These are phyloP conservation scores for Oncorhynchus masou DNA, from an alignment of 2,113 vertebrate species.

Conservation along the genomic window DNA sequence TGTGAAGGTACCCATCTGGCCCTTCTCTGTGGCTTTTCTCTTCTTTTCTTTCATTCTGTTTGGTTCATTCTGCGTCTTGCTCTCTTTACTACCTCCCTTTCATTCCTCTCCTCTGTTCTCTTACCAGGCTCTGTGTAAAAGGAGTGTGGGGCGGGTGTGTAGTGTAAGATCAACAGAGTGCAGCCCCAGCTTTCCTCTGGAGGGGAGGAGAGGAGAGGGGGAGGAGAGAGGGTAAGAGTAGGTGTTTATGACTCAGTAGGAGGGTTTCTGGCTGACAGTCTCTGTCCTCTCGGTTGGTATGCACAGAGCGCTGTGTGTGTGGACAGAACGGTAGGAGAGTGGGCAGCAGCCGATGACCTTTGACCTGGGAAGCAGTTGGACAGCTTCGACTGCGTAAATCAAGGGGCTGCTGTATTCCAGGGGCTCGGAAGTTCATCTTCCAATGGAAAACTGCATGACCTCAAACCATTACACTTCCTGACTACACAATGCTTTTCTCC, in stretches of 20 bases:
- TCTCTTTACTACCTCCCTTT: constrained; percentile 65
- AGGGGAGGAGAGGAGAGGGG: no score
- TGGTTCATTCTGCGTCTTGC: constrained; percentile 35
- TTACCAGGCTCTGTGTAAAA: constrained; percentile 53
- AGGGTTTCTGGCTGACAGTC: constrained; percentile 58
- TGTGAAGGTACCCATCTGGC: constrained; percentile 99
- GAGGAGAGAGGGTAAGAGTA: constrained; percentile 36
- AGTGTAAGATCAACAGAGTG: constrained; percentile 78
- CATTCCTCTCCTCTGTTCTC: constrained; percentile 61
- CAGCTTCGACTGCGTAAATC: constrained; percentile 53
- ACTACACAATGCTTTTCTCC: constrained; percentile 1
- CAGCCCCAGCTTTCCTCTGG: constrained; percentile 53
- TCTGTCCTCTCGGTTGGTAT: constrained; percentile 38
- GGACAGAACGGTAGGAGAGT: constrained; percentile 48
- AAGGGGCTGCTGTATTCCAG: constrained; percentile 36
- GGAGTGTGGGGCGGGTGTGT: constrained; percentile 34
- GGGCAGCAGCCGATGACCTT: constrained; percentile 64
- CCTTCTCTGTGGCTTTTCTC: constrained; percentile 72
- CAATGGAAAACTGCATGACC: constrained; percentile 14
- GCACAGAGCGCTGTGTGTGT: no score
- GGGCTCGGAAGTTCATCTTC: constrained; percentile 1
- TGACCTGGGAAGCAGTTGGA: constrained; percentile 65
- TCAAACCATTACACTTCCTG: constrained; percentile 1
- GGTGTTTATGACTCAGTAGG: constrained; percentile 63
- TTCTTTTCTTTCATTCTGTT: constrained; percentile 46